phyloP scores from a whole-genome alignment of 2,888 invertebrate genomes.

The Pheosia gnoma region DNA sequence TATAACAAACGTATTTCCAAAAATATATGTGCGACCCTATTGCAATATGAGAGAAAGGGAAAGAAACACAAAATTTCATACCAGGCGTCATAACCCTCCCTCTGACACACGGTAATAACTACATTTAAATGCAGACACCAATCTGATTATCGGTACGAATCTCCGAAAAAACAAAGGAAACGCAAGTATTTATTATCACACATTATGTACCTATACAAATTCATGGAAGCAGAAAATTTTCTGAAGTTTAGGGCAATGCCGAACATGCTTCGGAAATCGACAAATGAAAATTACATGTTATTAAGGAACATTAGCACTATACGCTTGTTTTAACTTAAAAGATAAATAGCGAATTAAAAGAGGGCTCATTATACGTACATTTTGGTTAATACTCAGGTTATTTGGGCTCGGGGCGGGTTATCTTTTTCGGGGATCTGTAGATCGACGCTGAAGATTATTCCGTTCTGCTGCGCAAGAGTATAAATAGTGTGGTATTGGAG shows the following conservation, averaged over 20 bases:
- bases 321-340: slow-evolving; percentile 79
- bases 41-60: background rate
- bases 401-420: slow-evolving; percentile 69
- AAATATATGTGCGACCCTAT: no score
- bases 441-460: slow-evolving; percentile 69
- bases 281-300: slow-evolving; percentile 79
- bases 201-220: slow-evolving; percentile 64
- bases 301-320: slow-evolving; percentile 80
- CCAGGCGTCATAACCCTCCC: background rate
- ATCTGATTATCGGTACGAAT: slow-evolving; percentile 11
- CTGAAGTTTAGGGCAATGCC: slow-evolving; percentile 70
- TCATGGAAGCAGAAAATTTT: slow-evolving; percentile 68
- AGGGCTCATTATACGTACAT: slow-evolving; percentile 75
- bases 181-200: slow-evolving; percentile 50
- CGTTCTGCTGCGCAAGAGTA: slow-evolving; percentile 57
- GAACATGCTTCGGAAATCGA: slow-evolving; percentile 77
- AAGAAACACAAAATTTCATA: background rate
- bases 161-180: slow-evolving; percentile 49
- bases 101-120: background rate
- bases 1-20: no score
- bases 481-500: slow-evolving; percentile 39
- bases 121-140: slow-evolving; percentile 3
- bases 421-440: slow-evolving; percentile 62
- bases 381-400: slow-evolving; percentile 76
- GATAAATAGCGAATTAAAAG: slow-evolving; percentile 80